These are phyloP conservation scores for Pycnonotus jocosus DNA, from an alignment of 2,113 vertebrate species.

Conservation along the genomic window DNA sequence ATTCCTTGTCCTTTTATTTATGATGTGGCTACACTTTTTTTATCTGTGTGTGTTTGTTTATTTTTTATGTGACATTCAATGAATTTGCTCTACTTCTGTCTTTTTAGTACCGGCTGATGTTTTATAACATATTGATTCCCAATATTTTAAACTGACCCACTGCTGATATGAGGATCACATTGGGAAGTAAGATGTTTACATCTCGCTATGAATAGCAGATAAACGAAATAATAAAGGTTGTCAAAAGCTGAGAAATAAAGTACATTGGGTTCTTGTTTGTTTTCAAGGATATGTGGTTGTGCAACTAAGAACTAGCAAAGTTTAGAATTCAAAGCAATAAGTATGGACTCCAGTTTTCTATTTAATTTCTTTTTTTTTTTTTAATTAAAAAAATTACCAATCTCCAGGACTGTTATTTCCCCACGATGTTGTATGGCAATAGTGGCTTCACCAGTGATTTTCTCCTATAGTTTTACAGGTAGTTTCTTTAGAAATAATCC, in stretches of 20 bases:
- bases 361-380: neutral
- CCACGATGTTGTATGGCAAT: neutral
- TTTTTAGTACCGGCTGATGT: conserved; percentile 65
- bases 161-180: conserved; percentile 73
- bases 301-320: conserved; percentile 14
- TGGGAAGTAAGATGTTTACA: conserved; percentile 78
- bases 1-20: conserved; percentile 59
- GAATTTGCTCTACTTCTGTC: conserved; percentile 65
- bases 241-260: conserved; percentile 68
- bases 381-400: neutral
- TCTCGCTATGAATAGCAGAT: conserved; percentile 73
- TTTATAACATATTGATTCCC: conserved; percentile 80
- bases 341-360: neutral
- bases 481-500: neutral
- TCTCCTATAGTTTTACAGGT: neutral
- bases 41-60: conserved; percentile 65
- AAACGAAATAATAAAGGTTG: conserved; percentile 77
- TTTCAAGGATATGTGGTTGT: conserved; percentile 43
- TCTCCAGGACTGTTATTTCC: neutral
- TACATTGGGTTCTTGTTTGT: conserved; percentile 42
- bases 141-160: conserved; percentile 75
- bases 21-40: conserved; percentile 63
- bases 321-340: conserved; percentile 22
- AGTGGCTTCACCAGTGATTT: neutral
- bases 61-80: conserved; percentile 72